A percentile compares a stretch with the other conserved stretches of the same genome.
Evolutionary conservation across 2,113 vertebrate species (phyloP).

Genomic region (Chauna torquata): DNA sequence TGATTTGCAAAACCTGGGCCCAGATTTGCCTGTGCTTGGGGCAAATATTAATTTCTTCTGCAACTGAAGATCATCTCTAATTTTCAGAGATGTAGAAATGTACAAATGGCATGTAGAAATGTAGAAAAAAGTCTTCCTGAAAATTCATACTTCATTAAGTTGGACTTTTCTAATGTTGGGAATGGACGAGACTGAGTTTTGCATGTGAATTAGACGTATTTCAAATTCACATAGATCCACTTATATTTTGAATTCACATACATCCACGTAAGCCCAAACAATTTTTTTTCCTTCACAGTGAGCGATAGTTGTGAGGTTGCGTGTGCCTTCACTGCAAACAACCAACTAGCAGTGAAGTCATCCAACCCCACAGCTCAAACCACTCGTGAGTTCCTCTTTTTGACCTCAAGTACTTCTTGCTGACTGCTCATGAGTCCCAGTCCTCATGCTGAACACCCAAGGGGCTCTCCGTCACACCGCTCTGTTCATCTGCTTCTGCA

Average conservation of each 20-base stretch:
- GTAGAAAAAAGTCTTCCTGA: neutral
- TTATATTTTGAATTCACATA: neutral
- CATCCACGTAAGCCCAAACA: neutral
- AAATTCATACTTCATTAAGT: neutral
- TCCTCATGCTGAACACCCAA: neutral
- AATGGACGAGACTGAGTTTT: neutral
- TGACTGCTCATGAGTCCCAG: neutral
- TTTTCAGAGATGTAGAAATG: neutral
- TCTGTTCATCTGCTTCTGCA: neutral
- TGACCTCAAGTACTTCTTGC: neutral
- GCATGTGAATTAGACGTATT: neutral
- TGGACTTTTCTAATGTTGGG: neutral
- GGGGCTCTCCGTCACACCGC: neutral
- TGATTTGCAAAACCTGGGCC: neutral
- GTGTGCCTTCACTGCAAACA: neutral
- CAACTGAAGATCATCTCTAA: neutral
- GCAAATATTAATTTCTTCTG: neutral
- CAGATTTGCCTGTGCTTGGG: fast-evolving
- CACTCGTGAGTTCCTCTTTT: neutral
- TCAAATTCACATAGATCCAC: neutral
- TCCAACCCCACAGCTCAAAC: neutral
- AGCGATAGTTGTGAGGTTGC: neutral
- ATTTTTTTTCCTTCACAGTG: neutral
- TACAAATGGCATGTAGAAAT: neutral
- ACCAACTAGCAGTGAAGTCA: neutral